Percentiles rank a stretch among this genome's conserved stretches.
Conservation (phyloP, 1,140 invertebrate species). For the Atopsyche davidsoni region DNA sequence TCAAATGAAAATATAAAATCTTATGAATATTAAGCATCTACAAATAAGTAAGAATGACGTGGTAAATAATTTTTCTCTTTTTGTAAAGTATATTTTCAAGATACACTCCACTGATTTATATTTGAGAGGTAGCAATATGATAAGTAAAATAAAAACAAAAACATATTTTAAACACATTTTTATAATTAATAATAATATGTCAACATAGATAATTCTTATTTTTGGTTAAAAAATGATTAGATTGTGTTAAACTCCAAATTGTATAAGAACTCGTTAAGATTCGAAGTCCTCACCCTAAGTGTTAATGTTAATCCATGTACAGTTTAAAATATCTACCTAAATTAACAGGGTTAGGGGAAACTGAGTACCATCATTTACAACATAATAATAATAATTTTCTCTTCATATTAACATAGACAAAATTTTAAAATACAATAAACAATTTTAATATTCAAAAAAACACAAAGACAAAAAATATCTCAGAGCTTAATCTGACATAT, state of each 20-base stretch:
- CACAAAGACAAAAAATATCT: too few relatives aligned
- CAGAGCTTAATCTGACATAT: too few relatives aligned
- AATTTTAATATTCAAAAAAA: too few relatives aligned
- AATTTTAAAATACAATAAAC: not conserved
- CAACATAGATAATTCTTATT: conserved; percentile 18
- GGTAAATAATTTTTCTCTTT: conserved; percentile 1
- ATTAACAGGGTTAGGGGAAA: conserved; percentile 1
- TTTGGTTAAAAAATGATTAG: conserved; percentile 31
- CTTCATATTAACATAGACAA: not conserved
- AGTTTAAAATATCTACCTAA: not conserved
- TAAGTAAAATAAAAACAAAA: conserved; percentile 18
- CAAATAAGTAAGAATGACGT: not conserved
- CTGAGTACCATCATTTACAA: conserved; percentile 13
- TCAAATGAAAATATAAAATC: too few relatives aligned
- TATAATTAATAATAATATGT: conserved; percentile 13
- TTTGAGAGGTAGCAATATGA: conserved; percentile 7
- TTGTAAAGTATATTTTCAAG: conserved; percentile 9
- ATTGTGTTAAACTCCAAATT: conserved; percentile 20
- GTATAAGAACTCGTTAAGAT: conserved; percentile 7
- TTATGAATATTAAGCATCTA: not conserved
- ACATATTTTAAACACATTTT: conserved; percentile 20
- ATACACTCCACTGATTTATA: too few relatives aligned
- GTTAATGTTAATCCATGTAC: conserved; percentile 5
- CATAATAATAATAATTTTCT: not conserved
- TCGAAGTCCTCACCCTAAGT: not conserved